phyloP scores from a whole-genome alignment of 2,797 vertebrate species.

The Gorsachius magnificus region DNA sequence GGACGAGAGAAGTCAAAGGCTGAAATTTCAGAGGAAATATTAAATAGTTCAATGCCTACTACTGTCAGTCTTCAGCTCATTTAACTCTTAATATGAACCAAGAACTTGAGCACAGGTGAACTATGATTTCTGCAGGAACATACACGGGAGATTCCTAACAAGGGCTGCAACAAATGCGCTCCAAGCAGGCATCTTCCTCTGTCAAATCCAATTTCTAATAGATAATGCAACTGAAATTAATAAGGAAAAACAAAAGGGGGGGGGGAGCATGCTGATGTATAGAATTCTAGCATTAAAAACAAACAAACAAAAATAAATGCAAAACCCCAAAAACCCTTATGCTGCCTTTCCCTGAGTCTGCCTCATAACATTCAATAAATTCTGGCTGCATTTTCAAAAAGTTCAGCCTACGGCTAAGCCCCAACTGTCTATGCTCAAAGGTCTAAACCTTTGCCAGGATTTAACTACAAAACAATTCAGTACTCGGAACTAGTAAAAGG shows the following conservation, averaged over 20 bases:
- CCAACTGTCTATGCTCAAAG: not conserved
- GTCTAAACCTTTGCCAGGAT: not conserved
- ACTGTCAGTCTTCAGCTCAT: not conserved
- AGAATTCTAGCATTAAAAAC: not conserved
- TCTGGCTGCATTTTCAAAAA: not conserved
- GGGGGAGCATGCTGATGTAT: rapidly evolving
- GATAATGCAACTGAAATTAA: not conserved
- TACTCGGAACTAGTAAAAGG: not conserved
- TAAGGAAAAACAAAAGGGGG: rapidly evolving
- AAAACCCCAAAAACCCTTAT: too few relatives aligned
- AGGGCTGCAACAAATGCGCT: rapidly evolving
- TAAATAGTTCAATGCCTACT: not conserved
- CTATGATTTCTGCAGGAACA: not conserved
- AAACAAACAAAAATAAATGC: too few relatives aligned
- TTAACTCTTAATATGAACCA: not conserved
- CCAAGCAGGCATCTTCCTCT: not conserved
- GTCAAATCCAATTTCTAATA: not conserved
- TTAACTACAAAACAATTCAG: not conserved
- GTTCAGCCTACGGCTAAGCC: not conserved
- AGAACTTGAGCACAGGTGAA: not conserved
- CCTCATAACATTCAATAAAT: not conserved
- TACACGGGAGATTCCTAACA: not conserved
- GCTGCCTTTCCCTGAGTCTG: not conserved
- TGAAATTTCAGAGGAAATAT: not conserved
- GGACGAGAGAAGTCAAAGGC: not conserved